Percentiles rank a stretch among this genome's conserved stretches.
Evolutionary conservation across 2,113 vertebrate genomes (phyloP).

Genomic region (Phainopepla nitens): DNA sequence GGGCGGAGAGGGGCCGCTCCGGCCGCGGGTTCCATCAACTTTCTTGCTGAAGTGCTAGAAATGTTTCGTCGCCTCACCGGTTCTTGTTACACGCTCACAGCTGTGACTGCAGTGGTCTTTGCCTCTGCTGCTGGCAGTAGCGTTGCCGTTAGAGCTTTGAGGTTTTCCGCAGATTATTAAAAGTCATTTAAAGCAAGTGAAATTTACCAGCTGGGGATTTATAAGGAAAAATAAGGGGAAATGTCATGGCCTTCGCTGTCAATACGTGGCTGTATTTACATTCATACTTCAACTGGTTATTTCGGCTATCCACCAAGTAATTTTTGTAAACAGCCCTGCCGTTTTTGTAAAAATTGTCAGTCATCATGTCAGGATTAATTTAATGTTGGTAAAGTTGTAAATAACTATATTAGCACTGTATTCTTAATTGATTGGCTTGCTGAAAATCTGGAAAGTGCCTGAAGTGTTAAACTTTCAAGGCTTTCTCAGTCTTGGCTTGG

Average conservation of each 20-base stretch:
- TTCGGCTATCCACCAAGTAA: not conserved
- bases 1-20: not conserved
- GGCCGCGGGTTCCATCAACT: not conserved
- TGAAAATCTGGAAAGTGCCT: not conserved
- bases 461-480: not conserved
- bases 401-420: not conserved
- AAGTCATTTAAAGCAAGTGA: not conserved
- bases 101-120: rapidly evolving
- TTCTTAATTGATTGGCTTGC: not conserved
- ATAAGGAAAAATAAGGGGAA: not conserved
- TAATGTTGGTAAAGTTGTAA: not conserved
- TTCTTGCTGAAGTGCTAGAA: not conserved
- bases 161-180: not conserved
- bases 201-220: not conserved
- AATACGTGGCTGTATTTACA: not conserved
- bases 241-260: not conserved
- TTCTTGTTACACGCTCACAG: rapidly evolving
- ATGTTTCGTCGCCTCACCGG: rapidly evolving
- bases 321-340: not conserved
- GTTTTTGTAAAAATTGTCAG: not conserved
- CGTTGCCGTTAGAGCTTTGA: not conserved
- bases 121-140: not conserved
- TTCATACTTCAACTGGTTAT: not conserved
- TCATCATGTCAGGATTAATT: not conserved
- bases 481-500: not conserved